phyloP scores from a whole-genome alignment of 2,113 vertebrate genomes.

The Sigmodon hispidus region DNA sequence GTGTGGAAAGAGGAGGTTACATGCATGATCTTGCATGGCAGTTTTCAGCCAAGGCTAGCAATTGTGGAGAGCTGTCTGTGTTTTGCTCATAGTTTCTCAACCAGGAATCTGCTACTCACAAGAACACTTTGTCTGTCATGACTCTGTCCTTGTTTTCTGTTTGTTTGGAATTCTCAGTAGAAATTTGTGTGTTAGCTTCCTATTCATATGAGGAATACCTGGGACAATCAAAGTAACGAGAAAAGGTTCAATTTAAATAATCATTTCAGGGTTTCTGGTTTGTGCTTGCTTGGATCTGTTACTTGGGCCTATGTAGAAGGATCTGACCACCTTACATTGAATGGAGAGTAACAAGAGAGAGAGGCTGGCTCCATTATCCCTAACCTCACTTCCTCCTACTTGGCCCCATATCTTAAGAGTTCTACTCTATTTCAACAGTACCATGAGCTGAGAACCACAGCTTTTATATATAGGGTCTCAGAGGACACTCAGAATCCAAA shows the following conservation, averaged over 20 bases:
- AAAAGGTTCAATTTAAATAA: background rate
- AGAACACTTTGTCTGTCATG: accelerated
- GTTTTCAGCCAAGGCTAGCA: background rate
- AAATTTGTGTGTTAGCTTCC: background rate
- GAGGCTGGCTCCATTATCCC: background rate
- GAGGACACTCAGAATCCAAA: background rate
- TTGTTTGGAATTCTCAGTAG: background rate
- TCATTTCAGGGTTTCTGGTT: background rate
- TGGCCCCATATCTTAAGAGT: accelerated
- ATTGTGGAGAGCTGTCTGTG: accelerated
- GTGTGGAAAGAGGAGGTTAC: background rate
- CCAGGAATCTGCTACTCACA: background rate
- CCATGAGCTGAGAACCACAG: background rate
- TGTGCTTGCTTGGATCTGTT: accelerated
- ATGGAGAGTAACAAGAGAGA: background rate
- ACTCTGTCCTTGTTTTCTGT: background rate
- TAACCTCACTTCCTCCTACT: background rate
- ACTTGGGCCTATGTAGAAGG: background rate
- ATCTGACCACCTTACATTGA: background rate
- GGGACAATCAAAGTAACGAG: background rate
- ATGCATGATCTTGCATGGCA: accelerated
- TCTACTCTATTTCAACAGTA: background rate
- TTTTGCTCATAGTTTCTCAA: accelerated
- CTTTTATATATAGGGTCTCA: too few species aligned
- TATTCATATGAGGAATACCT: background rate